Evolutionary conservation across 1,140 invertebrate species (phyloP).

Genomic region (Apis cerana): DNA sequence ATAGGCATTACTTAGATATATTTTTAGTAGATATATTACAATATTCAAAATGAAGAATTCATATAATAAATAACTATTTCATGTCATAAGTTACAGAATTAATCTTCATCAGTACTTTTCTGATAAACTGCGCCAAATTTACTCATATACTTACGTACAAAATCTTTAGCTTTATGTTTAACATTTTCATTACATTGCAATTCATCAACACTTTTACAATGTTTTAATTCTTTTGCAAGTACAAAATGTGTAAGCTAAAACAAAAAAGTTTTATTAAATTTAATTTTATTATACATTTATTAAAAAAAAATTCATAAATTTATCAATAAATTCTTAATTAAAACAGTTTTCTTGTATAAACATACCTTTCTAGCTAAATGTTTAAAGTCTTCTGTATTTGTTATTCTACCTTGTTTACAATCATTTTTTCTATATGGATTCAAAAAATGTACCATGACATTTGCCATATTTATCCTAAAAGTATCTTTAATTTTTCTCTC

Average conservation of each 20-base stretch:
- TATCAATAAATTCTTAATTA: neutral
- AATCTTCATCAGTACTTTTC: conserved; percentile 84
- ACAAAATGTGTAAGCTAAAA: conserved; percentile 97
- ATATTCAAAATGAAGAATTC: conserved; percentile 58
- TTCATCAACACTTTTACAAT: conserved; percentile 93
- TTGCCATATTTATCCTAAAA: conserved; percentile 94
- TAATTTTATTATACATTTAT: neutral
- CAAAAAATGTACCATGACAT: conserved; percentile 93
- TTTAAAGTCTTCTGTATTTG: conserved; percentile 96
- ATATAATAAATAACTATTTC: conserved; percentile 72
- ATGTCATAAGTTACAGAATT: conserved; percentile 64
- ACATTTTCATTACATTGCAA: conserved; percentile 95
- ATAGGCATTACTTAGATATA: conserved; percentile 56
- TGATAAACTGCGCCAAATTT: conserved; percentile 91
- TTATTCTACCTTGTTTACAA: conserved; percentile 92
- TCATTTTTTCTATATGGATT: conserved; percentile 94
- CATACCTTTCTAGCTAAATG: conserved; percentile 96
- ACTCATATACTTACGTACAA: conserved; percentile 97
- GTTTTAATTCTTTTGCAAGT: conserved; percentile 97
- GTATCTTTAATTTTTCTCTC: conserved; percentile 90
- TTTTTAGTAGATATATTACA: conserved; percentile 49
- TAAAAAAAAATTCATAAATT: neutral
- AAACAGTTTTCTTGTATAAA: neutral
- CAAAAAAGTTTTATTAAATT: conserved; percentile 34
- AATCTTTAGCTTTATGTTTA: conserved; percentile 95